Base-by-base conservation (phyloP, 1,140 invertebrate genomes). In the Pogonus chalceus region DNA sequence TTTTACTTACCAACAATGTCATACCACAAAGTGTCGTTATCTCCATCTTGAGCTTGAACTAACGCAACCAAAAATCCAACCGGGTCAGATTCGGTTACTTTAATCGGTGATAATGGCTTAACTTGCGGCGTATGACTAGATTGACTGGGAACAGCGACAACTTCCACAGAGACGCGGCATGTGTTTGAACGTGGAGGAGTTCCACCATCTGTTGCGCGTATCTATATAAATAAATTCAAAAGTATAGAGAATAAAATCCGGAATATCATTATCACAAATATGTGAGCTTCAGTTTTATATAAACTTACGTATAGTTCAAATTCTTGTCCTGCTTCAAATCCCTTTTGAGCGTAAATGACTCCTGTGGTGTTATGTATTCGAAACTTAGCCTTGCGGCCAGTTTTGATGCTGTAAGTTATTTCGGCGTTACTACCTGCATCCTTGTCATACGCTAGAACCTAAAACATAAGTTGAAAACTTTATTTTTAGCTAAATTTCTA, bases 1-100 rank as follows among this genome's bases (percentile, higher is more conserved):
- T 23, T 39, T 39, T 49, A 78, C 84, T 78, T 73, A 91, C 90
- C 87, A 43, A 86, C 78, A 56, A 96, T 96, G 61, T 89, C 84
- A 68, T 88, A 96, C 86, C 90, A 96, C 35, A 97, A 69, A 43
- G 79, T 76, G 65, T 94, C 88, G 23, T 81, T 81, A 63, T 96
- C 92, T 47, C 80, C 76, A 72, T 96, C 92, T 4, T 77, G 73
- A 0, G 90, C 91, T 61, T 89, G 82, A 51, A 95, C 78, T 20
- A 92, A 74, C 10, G 84, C 77, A 0, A 96, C 85, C 49, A 92
- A 72, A 68, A 88, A 88, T 7, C 89, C 89, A 4, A 90, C 80
- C 58, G 80, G 76, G 70, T 95, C 91, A 59, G 83, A 85, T 73
- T 96, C 92, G 14, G 87, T 87, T 10, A 91, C 79, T 65, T 84